Conservation (phyloP, 92 coral and sea anemone genomes). For the Heteractis magnifica region DNA sequence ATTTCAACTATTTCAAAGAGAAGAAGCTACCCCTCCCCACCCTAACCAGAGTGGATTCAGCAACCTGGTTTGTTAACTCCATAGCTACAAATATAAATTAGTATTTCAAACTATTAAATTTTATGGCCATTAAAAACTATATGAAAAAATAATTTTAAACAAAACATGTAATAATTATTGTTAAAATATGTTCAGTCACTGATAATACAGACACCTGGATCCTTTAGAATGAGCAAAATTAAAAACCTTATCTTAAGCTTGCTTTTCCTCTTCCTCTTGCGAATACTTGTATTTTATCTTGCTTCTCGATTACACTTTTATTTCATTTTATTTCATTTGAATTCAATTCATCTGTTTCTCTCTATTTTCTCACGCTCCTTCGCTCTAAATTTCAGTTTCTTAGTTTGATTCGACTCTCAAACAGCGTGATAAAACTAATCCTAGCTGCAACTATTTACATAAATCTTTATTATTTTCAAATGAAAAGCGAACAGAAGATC, state of each 20-base stretch:
- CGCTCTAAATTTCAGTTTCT: neutral
- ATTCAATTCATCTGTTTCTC: neutral
- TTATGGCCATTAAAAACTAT: neutral
- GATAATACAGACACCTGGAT: neutral
- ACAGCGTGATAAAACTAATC: neutral
- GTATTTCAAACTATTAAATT: neutral
- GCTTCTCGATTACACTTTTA: neutral
- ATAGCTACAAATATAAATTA: neutral
- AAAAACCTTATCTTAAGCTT: neutral
- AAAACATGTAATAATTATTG: neutral
- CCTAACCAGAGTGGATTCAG: too few species aligned
- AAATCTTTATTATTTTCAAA: too few species aligned
- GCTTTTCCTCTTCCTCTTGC: neutral
- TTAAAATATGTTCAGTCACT: neutral
- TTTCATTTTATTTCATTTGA: neutral
- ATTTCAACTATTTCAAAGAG: too few species aligned
- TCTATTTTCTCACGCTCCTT: neutral
- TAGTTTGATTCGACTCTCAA: neutral
- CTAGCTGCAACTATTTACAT: neutral
- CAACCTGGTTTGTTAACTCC: neutral
- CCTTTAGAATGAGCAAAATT: neutral
- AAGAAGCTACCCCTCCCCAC: too few species aligned
- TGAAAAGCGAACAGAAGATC: neutral
- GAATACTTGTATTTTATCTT: neutral
- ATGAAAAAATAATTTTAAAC: neutral